phyloP scores from a whole-genome alignment of 2,888 invertebrate species.

The Therioaphis trifolii region DNA sequence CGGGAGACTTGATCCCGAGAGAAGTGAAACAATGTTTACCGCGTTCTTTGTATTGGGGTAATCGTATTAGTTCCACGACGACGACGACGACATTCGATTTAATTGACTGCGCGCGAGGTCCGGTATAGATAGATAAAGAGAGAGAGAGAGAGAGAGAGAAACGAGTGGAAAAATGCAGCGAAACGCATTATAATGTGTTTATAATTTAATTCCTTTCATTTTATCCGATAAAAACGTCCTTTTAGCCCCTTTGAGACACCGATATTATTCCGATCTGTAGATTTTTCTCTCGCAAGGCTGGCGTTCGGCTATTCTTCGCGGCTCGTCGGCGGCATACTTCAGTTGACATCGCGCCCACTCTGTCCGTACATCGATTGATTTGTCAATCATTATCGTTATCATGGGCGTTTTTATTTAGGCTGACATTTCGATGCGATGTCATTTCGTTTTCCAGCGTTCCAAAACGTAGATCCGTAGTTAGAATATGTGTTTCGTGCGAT shows the following conservation, averaged over 20 bases:
- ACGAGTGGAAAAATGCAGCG: not conserved
- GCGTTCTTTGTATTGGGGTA: not conserved
- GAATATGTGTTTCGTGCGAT: no score
- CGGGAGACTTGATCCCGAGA: not conserved
- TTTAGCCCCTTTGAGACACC: not conserved
- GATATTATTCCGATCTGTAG: not conserved
- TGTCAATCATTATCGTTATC: no score
- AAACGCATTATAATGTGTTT: no score
- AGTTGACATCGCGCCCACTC: no score
- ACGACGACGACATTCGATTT: not conserved
- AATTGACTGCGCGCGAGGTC: not conserved
- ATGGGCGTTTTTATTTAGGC: no score
- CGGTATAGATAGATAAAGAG: not conserved
- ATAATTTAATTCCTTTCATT: not conserved
- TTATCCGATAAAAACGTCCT: not conserved
- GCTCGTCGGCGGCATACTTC: no score
- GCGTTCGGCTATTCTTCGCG: not conserved
- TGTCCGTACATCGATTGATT: no score
- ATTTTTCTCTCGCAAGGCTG: no score
- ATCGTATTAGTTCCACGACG: constrained; percentile 15
- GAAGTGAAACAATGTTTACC: constrained; percentile 1
- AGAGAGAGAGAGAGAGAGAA: not conserved
- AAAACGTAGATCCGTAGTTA: no score
- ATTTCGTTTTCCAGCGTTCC: no score
- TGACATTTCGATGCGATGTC: no score